Base-by-base conservation (phyloP, 1,140 invertebrate species). In the Apis dorsata region DNA sequence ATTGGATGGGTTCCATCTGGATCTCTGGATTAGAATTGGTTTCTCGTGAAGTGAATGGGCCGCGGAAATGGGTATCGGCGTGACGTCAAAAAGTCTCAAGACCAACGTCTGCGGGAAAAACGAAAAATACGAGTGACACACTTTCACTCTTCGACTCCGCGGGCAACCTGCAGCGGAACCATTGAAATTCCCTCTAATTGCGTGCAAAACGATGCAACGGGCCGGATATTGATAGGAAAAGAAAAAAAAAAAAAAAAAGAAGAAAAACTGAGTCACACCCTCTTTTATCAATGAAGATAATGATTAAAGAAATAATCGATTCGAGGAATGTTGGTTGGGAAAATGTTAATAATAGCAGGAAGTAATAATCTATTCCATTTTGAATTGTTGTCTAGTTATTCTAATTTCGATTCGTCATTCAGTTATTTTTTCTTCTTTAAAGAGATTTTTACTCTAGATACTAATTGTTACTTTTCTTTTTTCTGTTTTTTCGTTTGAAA, bases 11-110 rank as follows among this genome's bases (percentile, higher is more conserved):
- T 15, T 63, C 62, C 34, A 51, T 60, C 53, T 12, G 55, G 17
- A 59, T 57, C 59, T 44, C 17, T 24, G 24, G 11, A 44, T 74
- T 74, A 55, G 57, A 57, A 57, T 72, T 28, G 4, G 53, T 55
- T 55, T 55, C 53, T 13, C 59, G 72, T 49, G 34, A 49, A 74
- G 72, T 74, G 57, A 74, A 74, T 60, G 72, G 72, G 57, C 71
- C 34, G 72, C 72, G 72, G 72, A 74, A 74, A 74, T 55, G 57
- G 9, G 15, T 74, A 44, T 44, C 28, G 55, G 21, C 83, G 63
- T 88, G 87, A 88, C 87, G 87, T 79, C 79, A 77, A 88, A 88
- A 68, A 69, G 86, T 88, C 83, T 88, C 86, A 77, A 88, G 86
- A 87, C 57, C 85, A 84, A 53, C 57, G 83, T 88, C 84, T 80